These are phyloP conservation scores for Cuniculus paca DNA, from an alignment of 2,797 vertebrate species.

Conservation along the genomic window DNA sequence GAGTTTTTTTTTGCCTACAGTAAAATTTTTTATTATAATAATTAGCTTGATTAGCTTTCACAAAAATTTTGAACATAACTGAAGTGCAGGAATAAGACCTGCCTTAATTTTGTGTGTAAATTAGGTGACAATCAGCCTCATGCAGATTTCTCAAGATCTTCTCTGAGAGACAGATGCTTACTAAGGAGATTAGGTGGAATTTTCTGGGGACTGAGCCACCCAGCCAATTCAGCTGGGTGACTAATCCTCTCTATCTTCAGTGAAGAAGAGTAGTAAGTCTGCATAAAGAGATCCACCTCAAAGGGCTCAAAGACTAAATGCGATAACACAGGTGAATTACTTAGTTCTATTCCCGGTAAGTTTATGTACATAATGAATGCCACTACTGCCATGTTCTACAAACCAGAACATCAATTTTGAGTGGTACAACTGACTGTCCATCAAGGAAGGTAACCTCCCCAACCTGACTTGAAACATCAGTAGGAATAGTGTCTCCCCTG, in stretches of 20 bases:
- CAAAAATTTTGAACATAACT: conserved; percentile 4
- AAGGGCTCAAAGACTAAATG: background rate
- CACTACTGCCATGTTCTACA: background rate
- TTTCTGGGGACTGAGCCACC: background rate
- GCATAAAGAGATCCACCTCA: background rate
- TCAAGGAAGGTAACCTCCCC: background rate
- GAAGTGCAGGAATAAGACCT: background rate
- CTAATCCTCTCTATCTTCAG: background rate
- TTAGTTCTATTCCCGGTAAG: background rate
- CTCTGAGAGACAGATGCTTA: background rate
- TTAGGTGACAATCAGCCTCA: background rate
- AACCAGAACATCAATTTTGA: background rate
- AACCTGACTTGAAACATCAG: background rate
- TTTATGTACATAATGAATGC: background rate
- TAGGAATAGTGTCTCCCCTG: background rate
- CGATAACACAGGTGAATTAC: background rate
- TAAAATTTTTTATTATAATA: background rate
- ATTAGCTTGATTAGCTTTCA: background rate
- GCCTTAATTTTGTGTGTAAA: background rate
- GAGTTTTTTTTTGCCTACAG: background rate
- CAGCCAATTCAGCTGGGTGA: background rate
- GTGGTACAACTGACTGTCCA: background rate
- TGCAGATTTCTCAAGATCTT: background rate
- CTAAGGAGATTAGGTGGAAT: background rate
- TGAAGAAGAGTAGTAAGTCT: background rate